Base-by-base conservation (phyloP, 2,888 invertebrate genomes). In the Suillia variegata region DNA sequence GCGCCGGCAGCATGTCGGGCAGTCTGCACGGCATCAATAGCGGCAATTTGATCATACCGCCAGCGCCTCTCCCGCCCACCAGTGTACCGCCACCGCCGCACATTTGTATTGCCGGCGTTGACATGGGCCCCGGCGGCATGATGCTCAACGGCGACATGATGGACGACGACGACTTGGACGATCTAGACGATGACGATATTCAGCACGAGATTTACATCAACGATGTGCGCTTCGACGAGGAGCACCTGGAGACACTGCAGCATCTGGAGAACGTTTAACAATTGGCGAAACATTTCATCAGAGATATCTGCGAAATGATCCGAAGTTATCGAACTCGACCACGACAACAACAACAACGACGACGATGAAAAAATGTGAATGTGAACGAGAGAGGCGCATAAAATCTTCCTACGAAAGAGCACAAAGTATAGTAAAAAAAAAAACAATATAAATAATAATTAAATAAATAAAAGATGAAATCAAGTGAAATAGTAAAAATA, bases 51-150 rank as follows among this genome's bases (percentile, higher is more conserved):
- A 76, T 80, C 61, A 82, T 82, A 66, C 82, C 82, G 53, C 83
- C 82, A 10, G 83, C 82, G 12, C 82, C 83, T n/a, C 64, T 81
- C 62, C 82, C 82, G 56, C 82, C 82, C 20, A 80, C 81, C 31
- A 80, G 80, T 61, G 79, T 82, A 57, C 82, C 82, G 59, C 82
- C 82, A 58, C 82, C 82, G 15, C 82, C 82, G 10, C 82, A 82
- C 60, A 80, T 82, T 50, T 82, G 83, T 58, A 80, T 80, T 57
- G 79, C 80, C 54, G 79, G 79, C n/a, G 67, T 75, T 49, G 76
- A 70, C 57, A 77, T 77, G 66, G 73, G 70, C 50, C 71, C 70
- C 22, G 78, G 76, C 33, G 73, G 78, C 54, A 73, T 81, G 65
- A 74, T 77, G 50, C 74, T 76, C 31, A 69, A 67, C 26, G 73